Conservation (phyloP, 2,113 vertebrate genomes). For the Mustela lutreola region DNA sequence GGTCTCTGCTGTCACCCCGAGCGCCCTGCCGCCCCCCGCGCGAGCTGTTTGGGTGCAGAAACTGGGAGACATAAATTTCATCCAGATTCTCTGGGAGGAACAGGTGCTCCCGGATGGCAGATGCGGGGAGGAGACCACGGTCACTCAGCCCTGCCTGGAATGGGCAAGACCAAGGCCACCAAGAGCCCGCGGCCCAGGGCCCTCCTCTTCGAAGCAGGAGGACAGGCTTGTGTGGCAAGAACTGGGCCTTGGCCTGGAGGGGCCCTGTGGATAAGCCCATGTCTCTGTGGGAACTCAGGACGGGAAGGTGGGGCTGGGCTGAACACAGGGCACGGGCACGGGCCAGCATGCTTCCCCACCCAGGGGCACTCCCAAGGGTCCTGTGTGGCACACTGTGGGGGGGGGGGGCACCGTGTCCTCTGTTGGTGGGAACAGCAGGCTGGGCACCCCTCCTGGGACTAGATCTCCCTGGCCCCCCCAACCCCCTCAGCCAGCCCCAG, state of each 20-base stretch:
- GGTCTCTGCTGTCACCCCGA: fast-evolving
- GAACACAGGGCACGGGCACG: neutral
- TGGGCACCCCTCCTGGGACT: too few relatives aligned
- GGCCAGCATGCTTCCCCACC: fast-evolving
- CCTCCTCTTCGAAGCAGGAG: neutral
- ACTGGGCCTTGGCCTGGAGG: fast-evolving
- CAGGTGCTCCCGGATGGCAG: fast-evolving
- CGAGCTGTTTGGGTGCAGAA: neutral
- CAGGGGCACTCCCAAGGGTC: neutral
- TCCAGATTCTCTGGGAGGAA: fast-evolving
- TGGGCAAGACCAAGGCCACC: fast-evolving
- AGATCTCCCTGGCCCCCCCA: fast-evolving
- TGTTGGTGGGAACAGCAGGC: neutral
- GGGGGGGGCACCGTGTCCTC: neutral
- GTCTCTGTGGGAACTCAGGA: neutral
- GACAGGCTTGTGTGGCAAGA: fast-evolving
- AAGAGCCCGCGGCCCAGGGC: neutral
- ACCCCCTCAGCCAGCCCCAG: neutral
- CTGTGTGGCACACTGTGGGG: neutral
- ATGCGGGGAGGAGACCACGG: fast-evolving
- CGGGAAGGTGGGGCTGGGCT: too few relatives aligned
- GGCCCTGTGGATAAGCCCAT: fast-evolving
- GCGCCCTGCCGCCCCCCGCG: neutral
- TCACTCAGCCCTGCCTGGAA: neutral
- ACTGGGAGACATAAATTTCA: neutral